These are phyloP conservation scores for Cheilosia vulpina DNA, from an alignment of 2,888 invertebrate genomes.

Conservation along the genomic window DNA sequence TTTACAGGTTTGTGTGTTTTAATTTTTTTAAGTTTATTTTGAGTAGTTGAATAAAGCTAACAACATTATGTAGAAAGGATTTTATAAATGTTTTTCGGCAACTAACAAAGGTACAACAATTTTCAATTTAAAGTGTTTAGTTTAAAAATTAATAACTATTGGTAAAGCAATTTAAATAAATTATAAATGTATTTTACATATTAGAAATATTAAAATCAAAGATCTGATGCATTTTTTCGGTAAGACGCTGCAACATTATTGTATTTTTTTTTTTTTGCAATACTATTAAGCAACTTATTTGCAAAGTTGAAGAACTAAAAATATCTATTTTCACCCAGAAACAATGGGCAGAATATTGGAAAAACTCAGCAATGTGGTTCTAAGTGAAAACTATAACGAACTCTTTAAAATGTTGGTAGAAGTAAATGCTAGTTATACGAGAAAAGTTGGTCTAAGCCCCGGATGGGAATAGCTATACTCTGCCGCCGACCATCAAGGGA, in stretches of 20 bases:
- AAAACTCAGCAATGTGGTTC: too few relatives aligned
- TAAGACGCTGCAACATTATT: neutral
- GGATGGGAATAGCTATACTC: too few relatives aligned
- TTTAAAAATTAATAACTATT: slow-evolving; percentile 12
- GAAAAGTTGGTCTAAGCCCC: too few relatives aligned
- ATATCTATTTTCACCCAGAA: too few relatives aligned
- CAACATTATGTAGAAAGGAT: slow-evolving; percentile 70
- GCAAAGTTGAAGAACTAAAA: too few relatives aligned
- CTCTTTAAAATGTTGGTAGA: too few relatives aligned
- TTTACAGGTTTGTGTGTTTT: slow-evolving; percentile 47
- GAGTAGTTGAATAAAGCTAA: slow-evolving; percentile 72
- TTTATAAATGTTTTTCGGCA: slow-evolving; percentile 54
- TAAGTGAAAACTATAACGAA: too few relatives aligned
- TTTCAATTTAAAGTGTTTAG: slow-evolving; percentile 29
- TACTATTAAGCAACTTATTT: neutral
- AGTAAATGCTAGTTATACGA: too few relatives aligned
- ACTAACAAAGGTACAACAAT: slow-evolving; percentile 70
- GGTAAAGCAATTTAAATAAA: slow-evolving; percentile 19
- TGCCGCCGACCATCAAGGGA: too few relatives aligned
- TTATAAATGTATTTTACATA: neutral
- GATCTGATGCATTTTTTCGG: neutral
- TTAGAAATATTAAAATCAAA: neutral
- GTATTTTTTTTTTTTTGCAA: neutral
- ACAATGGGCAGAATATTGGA: too few relatives aligned
- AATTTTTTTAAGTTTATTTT: slow-evolving; percentile 31